Evolutionary conservation across 1,140 invertebrate species (phyloP), one percentile per base, ranked within the genome.

Genomic region (Aphaenogaster ashmeadi): DNA sequence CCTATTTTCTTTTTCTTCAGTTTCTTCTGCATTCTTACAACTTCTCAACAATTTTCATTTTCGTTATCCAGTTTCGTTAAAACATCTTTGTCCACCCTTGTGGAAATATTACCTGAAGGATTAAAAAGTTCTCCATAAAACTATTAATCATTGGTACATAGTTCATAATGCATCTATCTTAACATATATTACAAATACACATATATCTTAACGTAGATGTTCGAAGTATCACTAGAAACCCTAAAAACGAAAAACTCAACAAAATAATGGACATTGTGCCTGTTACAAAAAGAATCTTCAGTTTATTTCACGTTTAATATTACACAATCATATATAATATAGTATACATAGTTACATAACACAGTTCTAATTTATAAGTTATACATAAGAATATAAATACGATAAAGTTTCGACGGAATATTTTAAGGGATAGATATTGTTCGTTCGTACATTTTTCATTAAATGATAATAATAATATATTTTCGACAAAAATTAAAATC

Each of bases 221-320:
- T 67, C 5, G 2, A 52, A 38, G 33, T n/a, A 5, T 75, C 2
- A 21, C n/a, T 58, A 62, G 3, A 62, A 77, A 33, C 11, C 2
- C n/a, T 67, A 27, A 38, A 52, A 80, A 36, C 1, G 6, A 60
- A 60, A 50, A 66, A 38, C 7, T 50, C 41, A 50, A 7, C 9
- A 41, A 33, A 44, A 13, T 27, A 56, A 44, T 56, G 1, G 15
- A n/a, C 11, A 69, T 69, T 50, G 0, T 15, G 11, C 21, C 9
- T 47, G 41, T 27, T 52, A 54, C 0, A 27, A 56, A 69, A 69
- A 38, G 21, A 58, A 38, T 6, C 9, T 72, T 72, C 36, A 47
- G 6, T 69, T 81, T 81, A 81, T 80, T 80, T 52, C 7, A 33
- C 21, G 18, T 80, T 52, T 50, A 67, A 67, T 38, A 52, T 64